Evolutionary conservation across 2,888 invertebrate species (phyloP).

Genomic region (Rutpela maculata): DNA sequence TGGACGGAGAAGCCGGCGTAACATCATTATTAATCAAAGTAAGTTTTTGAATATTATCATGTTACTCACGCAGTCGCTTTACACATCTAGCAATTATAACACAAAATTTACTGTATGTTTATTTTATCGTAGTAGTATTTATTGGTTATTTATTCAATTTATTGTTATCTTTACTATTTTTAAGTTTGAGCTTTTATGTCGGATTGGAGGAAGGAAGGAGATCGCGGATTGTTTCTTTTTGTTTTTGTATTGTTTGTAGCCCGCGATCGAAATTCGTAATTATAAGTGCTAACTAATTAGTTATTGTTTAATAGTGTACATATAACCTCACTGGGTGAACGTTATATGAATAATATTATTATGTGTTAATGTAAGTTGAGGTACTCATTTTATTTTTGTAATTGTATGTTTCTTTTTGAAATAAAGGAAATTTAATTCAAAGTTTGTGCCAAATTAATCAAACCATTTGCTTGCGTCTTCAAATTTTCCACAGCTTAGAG

Average conservation of each 20-base stretch:
- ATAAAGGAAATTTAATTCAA: slow-evolving; percentile 16
- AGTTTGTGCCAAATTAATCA: slow-evolving; percentile 8
- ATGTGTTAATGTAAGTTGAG: neutral
- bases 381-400: slow-evolving; percentile 18
- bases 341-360: slow-evolving; percentile 1
- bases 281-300: neutral
- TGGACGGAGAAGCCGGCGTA: slow-evolving; percentile 18
- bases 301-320: slow-evolving; percentile 4
- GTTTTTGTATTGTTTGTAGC: neutral
- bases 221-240: neutral
- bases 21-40: slow-evolving; percentile 37
- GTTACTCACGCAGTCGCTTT: slow-evolving; percentile 18
- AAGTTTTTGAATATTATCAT: slow-evolving; percentile 25
- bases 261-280: neutral
- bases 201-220: neutral
- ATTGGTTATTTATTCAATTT: neutral
- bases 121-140: slow-evolving; percentile 4
- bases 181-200: neutral
- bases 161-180: neutral
- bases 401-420: slow-evolving; percentile 8
- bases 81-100: neutral
- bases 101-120: neutral
- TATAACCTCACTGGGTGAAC: neutral
- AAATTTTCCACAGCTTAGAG: neutral
- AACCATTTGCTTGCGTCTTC: neutral